These are phyloP conservation scores for Pelagia noctiluca DNA, from an alignment of 30 jellyfish, hydroid and myxozoan genomes.

Conservation along the genomic window DNA sequence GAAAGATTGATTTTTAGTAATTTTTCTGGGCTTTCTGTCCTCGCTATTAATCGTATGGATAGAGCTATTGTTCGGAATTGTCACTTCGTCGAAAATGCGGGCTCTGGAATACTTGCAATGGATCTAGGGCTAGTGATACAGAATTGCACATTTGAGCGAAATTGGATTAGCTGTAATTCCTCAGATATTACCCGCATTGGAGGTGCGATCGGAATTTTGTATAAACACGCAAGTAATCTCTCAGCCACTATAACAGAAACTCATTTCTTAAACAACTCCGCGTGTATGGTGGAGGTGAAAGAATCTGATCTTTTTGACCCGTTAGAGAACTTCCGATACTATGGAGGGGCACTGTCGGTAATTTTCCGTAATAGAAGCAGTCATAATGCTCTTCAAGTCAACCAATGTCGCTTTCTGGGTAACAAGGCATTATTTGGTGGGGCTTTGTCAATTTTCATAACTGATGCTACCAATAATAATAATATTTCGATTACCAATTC, in stretches of 20 bases:
- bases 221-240: background rate
- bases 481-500: conserved; percentile 2
- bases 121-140: conserved; percentile 12
- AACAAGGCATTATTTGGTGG: conserved; percentile 63
- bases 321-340: background rate
- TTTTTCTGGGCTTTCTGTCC: background rate
- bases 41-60: background rate
- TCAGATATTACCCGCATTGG: conserved; percentile 6
- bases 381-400: conserved; percentile 14
- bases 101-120: conserved; percentile 17
- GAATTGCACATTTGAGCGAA: conserved; percentile 15
- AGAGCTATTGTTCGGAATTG: background rate
- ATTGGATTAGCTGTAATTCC: background rate
- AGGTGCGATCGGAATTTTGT: conserved; percentile 45
- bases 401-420: conserved; percentile 18
- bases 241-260: background rate
- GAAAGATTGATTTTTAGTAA: conserved; percentile 15
- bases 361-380: conserved; percentile 12
- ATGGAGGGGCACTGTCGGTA: conserved; percentile 49
- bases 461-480: conserved; percentile 14
- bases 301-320: background rate
- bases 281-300: background rate
- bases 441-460: conserved; percentile 14
- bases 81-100: conserved; percentile 5
- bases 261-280: conserved; percentile 17